Evolutionary conservation across 2,113 vertebrate species (phyloP).

Genomic region (Chitala chitala): DNA sequence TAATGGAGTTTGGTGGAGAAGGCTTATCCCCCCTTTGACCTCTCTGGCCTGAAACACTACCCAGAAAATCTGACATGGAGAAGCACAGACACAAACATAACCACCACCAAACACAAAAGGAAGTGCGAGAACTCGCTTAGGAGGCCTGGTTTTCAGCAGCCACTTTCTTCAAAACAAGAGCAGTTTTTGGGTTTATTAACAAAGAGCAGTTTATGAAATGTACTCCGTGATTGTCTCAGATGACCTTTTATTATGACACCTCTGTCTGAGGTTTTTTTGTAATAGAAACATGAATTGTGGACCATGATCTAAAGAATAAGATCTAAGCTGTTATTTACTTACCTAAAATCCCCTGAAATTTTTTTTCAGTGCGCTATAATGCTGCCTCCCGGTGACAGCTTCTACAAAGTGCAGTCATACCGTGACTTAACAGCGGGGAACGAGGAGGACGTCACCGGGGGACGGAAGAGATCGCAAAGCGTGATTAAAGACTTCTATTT

Average conservation of each 20-base stretch:
- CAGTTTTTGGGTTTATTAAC: neutral
- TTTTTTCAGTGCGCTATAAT: no score
- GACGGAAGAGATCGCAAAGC: no score
- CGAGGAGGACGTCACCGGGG: no score
- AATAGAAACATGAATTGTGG: neutral
- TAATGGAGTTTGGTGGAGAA: neutral
- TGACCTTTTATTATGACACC: neutral
- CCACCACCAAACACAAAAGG: constrained; percentile 8
- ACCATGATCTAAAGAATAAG: neutral
- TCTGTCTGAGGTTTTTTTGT: neutral
- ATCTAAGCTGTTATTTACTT: no score
- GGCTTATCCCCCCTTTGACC: neutral
- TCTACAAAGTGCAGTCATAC: no score
- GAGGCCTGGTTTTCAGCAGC: neutral
- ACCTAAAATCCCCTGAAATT: no score
- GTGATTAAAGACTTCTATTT: no score
- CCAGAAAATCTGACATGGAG: neutral
- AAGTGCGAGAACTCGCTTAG: neutral
- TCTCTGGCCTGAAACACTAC: neutral
- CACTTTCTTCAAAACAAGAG: neutral
- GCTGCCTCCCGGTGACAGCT: no score
- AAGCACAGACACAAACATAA: neutral
- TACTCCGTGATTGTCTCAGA: neutral
- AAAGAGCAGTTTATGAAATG: neutral
- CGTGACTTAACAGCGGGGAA: no score